Conservation (phyloP, 2,888 invertebrate genomes). For the Rutpela maculata region DNA sequence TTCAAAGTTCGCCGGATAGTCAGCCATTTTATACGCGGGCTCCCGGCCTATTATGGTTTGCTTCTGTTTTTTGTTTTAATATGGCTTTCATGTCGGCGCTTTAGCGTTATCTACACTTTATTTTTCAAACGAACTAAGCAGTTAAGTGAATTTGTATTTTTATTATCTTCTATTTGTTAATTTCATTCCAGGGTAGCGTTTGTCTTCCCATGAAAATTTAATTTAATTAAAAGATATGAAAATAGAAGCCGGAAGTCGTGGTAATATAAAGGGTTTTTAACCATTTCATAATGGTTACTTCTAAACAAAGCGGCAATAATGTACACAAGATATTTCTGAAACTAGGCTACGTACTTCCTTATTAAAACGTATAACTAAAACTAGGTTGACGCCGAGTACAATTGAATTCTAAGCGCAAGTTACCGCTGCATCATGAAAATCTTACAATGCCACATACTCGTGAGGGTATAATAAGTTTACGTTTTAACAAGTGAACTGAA, state of each 20-base stretch:
- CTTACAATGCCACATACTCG: too few species aligned
- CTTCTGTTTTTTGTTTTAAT: conserved; percentile 36
- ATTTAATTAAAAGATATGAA: conserved; percentile 31
- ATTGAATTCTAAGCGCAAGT: not conserved
- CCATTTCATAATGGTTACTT: not conserved
- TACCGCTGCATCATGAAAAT: not conserved
- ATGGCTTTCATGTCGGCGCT: not conserved
- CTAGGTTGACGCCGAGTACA: not conserved
- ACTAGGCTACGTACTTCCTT: not conserved
- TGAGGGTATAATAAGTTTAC: too few species aligned
- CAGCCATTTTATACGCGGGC: too few species aligned
- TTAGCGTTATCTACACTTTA: not conserved
- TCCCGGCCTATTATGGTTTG: too few species aligned
- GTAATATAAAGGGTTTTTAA: conserved; percentile 9
- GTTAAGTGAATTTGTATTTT: conserved; percentile 13
- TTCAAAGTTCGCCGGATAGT: too few species aligned
- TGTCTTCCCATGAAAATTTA: conserved; percentile 2
- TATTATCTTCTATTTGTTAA: conserved; percentile 20
- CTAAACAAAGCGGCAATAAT: not conserved
- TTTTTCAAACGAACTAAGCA: conserved; percentile 12
- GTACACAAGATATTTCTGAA: not conserved
- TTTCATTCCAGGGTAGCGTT: not conserved
- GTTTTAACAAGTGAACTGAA: too few species aligned
- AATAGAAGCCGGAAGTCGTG: not conserved
- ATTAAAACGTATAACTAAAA: not conserved